Evolutionary conservation across 1,140 invertebrate genomes (phyloP).

Genomic region (Amyelois transitella): DNA sequence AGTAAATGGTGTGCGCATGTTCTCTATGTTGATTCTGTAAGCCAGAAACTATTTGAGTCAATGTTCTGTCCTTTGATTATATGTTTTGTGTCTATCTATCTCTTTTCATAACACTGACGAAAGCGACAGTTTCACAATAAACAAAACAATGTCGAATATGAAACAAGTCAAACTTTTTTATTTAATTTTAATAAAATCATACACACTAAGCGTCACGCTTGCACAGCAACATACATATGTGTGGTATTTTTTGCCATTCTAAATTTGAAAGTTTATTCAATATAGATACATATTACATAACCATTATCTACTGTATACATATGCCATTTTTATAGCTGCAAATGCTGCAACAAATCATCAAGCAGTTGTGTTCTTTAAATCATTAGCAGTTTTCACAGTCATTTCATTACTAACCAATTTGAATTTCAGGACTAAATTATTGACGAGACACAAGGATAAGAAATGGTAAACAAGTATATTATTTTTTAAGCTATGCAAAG

Average conservation of each 20-base stretch:
- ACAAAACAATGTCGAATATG: too few species aligned
- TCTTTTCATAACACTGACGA: background rate
- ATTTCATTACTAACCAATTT: constrained; percentile 69
- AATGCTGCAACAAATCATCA: background rate
- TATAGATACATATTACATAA: too few species aligned
- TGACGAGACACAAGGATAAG: constrained; percentile 87
- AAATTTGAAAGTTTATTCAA: too few species aligned
- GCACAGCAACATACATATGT: background rate
- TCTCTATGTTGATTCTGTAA: constrained; percentile 10
- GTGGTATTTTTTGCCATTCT: background rate
- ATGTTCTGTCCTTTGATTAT: background rate
- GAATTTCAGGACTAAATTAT: constrained; percentile 87
- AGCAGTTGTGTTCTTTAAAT: constrained; percentile 12
- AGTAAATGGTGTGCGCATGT: constrained; percentile 22
- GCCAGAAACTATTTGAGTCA: background rate
- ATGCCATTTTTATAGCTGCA: background rate
- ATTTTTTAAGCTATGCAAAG: constrained; percentile 46
- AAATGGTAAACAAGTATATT: constrained; percentile 79
- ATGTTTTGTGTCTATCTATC: background rate
- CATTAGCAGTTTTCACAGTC: constrained; percentile 25
- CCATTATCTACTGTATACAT: too few species aligned
- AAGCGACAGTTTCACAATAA: background rate
- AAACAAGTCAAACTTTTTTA: too few species aligned
- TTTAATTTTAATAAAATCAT: too few species aligned
- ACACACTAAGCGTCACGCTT: too few species aligned